A percentile compares a stretch with the other conserved stretches of the same genome.
phyloP scores from a whole-genome alignment of 2,888 invertebrate genomes.

The Mimumesa dahlbomi region DNA sequence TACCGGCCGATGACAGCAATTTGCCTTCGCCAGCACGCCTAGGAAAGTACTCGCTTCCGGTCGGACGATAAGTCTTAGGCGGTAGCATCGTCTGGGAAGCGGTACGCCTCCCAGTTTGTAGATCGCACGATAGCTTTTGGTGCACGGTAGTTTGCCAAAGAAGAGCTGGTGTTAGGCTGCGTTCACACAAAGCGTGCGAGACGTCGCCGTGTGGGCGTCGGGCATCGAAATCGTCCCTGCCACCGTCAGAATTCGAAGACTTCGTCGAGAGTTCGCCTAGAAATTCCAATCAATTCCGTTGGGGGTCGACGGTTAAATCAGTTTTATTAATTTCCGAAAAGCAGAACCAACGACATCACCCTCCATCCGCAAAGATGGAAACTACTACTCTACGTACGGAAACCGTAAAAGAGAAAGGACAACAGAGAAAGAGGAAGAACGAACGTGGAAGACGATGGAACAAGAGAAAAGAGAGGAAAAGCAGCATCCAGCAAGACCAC shows the following conservation, averaged over 20 bases:
- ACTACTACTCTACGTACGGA: too few species aligned
- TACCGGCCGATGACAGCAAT: conserved; percentile 60
- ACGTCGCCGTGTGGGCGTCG: too few species aligned
- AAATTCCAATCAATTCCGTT: too few species aligned
- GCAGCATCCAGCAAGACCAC: background rate
- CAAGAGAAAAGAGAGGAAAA: background rate
- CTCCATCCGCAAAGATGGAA: too few species aligned
- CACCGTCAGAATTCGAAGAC: too few species aligned
- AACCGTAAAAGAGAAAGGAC: background rate
- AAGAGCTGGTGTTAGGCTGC: too few species aligned
- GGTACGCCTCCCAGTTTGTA: background rate
- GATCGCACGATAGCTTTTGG: background rate
- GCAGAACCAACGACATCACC: too few species aligned
- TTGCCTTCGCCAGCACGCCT: conserved; percentile 53
- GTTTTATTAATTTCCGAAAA: too few species aligned
- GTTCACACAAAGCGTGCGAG: too few species aligned
- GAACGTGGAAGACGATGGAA: background rate
- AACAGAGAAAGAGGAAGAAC: background rate
- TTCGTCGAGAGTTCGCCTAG: too few species aligned
- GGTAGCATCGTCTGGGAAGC: background rate
- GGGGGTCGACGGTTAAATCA: too few species aligned
- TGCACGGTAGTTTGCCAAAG: background rate
- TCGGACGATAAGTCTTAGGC: background rate
- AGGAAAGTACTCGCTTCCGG: conserved; percentile 61
- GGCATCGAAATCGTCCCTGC: too few species aligned